Percentiles rank a stretch among this genome's conserved stretches.
phyloP scores from a whole-genome alignment of 2,113 vertebrate species.

The Campylorhamphus procurvoides region DNA sequence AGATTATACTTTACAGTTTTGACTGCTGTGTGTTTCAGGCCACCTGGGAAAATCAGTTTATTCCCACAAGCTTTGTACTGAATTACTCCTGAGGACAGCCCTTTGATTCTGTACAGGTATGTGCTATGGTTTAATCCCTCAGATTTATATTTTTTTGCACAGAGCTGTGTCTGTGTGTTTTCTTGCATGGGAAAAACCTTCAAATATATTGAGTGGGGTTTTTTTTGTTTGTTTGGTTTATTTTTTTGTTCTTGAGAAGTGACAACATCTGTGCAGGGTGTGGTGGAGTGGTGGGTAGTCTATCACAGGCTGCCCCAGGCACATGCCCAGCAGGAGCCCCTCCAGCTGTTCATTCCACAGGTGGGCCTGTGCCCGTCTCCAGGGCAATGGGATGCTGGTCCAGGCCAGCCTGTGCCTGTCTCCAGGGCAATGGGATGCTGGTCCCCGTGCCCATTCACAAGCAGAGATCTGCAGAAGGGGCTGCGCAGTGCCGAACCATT shows the following conservation, averaged over 20 bases:
- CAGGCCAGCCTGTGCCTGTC: not conserved
- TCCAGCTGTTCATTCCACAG: not conserved
- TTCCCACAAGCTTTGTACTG: not conserved
- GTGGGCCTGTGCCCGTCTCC: not conserved
- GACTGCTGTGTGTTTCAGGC: not conserved
- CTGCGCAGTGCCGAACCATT: no score
- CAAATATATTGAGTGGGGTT: not conserved
- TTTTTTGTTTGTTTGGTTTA: not conserved
- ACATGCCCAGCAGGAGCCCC: not conserved
- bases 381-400: not conserved
- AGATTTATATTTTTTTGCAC: not conserved
- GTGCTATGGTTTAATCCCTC: not conserved
- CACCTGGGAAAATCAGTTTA: not conserved
- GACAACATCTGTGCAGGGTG: not conserved
- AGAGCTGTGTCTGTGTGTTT: not conserved
- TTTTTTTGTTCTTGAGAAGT: not conserved
- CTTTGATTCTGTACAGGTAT: not conserved
- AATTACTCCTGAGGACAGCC: not conserved
- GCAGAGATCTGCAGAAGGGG: no score
- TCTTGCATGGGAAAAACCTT: not conserved
- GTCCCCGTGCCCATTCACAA: no score
- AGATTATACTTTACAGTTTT: not conserved
- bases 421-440: not conserved
- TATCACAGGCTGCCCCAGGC: not conserved
- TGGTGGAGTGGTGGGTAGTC: not conserved